Evolutionary conservation across 2,113 vertebrate genomes (phyloP).

Genomic region (Ginglymostoma cirratum): DNA sequence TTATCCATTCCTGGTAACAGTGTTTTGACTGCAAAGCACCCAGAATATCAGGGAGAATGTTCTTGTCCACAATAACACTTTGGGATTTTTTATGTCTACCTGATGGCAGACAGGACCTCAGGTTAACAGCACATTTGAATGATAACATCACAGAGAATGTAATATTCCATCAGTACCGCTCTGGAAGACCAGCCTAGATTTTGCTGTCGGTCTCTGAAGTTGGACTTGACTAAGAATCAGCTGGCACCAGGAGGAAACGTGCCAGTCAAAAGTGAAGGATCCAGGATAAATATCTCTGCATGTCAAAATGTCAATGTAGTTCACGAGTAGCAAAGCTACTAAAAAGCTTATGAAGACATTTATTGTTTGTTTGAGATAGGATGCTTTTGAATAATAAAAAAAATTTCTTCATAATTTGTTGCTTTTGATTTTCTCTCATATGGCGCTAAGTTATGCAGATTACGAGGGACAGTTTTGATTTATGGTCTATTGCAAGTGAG

Average conservation of each 20-base stretch:
- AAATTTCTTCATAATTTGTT: not conserved
- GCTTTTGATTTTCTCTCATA: not conserved
- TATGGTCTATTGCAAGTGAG: not conserved
- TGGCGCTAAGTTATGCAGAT: not conserved
- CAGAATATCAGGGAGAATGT: not conserved
- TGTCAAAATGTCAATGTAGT: not conserved
- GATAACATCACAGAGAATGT: not conserved
- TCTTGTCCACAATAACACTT: not conserved
- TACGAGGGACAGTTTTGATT: not conserved
- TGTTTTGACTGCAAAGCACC: not conserved
- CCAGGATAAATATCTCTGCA: not conserved
- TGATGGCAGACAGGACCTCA: not conserved
- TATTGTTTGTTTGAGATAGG: not conserved
- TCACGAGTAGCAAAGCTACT: not conserved
- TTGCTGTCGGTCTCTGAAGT: not conserved
- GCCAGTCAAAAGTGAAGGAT: not conserved
- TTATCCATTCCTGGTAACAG: not conserved
- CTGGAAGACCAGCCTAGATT: not conserved
- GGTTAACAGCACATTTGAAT: not conserved
- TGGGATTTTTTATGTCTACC: not conserved
- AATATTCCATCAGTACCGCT: not conserved
- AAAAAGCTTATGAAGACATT: not conserved
- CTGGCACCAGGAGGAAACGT: not conserved
- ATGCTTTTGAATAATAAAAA: not conserved
- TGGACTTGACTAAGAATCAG: not conserved